Percentiles rank a stretch among this genome's conserved stretches.
phyloP scores from a whole-genome alignment of 2,113 vertebrate species.

The Mus musculus region GRCm39 chr9:11828001-11828500 shows the following conservation, averaged over 20 bases:
- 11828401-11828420: neutral
- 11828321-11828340: neutral
- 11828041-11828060: neutral
- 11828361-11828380: neutral
- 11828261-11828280: neutral
- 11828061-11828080: neutral
- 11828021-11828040: neutral
- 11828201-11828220: neutral
- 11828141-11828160: neutral
- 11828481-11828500: neutral
- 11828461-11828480: neutral
- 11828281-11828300: neutral
- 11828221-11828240: neutral
- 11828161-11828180: neutral
- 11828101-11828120: neutral
- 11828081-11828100: neutral
- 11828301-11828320: neutral
- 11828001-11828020: neutral
- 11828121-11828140: neutral
- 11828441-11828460: neutral
- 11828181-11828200: neutral
- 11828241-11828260: neutral
- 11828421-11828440: neutral
- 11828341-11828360: neutral
- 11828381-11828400: neutral